phyloP scores from a whole-genome alignment of 2,113 vertebrate species.

The Cyanocitta stelleri region DNA sequence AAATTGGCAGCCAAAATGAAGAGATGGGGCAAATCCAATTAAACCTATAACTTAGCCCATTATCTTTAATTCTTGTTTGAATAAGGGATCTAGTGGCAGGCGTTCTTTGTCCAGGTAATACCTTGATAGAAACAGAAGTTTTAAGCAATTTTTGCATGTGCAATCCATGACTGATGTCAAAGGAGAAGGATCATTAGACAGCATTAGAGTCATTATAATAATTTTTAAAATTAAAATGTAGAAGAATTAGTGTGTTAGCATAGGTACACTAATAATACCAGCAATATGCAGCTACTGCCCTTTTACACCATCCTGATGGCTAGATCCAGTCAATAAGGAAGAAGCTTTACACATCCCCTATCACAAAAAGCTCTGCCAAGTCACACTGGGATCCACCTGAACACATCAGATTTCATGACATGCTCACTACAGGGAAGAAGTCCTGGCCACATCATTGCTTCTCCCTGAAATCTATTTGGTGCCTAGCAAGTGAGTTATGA shows the following conservation, averaged over 20 bases:
- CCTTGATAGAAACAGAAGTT: conserved; percentile 1
- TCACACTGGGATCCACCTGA: not conserved
- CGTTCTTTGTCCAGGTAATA: conserved; percentile 11
- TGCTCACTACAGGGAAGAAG: not conserved
- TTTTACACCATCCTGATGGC: not conserved
- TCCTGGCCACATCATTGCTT: not conserved
- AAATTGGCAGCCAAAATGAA: conserved; percentile 18
- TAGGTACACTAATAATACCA: not conserved
- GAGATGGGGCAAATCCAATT: conserved; percentile 19
- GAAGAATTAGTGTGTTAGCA: not conserved
- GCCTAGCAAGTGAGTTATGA: not conserved
- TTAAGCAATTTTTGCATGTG: conserved; percentile 20
- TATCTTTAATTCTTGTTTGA: conserved; percentile 35
- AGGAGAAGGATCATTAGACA: conserved; percentile 16
- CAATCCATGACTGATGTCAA: not conserved
- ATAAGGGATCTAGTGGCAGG: not conserved
- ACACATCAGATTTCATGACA: not conserved
- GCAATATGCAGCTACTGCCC: not conserved
- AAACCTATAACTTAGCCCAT: conserved; percentile 19
- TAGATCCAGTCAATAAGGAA: not conserved
- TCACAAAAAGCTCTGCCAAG: not conserved
- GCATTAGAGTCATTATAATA: conserved; percentile 11
- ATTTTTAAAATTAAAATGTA: conserved; percentile 33
- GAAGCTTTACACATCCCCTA: not conserved
- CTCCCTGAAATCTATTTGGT: not conserved